Base-by-base conservation (phyloP, 2,888 invertebrate genomes). In the Microctonus aethiopoides region DNA sequence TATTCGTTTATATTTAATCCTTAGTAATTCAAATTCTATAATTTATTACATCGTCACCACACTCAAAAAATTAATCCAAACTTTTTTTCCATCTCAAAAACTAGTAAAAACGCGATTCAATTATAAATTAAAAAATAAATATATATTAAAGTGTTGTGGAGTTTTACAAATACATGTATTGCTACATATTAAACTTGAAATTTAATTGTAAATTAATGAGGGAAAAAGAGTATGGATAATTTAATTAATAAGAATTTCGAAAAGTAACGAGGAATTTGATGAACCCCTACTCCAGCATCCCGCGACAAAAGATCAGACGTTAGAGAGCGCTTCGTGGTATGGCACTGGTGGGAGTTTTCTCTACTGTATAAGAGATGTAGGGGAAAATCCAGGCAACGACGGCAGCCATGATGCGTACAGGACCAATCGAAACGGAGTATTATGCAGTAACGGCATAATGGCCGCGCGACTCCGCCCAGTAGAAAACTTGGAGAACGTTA, bases 391-490 rank as follows among this genome's bases (percentile, higher is more conserved):
- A 75, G 74, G 68, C 72, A 77, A n/a, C 74, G 70, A n/a, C 80
- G 80, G 80, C 85, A 71, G 86, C 86, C 86, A 86, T 86, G 84
- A 84, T 86, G 81, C 74, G 32, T 60, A 65, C 13, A 39, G 71
- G 69, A 69, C 86, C 84, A 86, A 86, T 86, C 76, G 78, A 71
- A 52, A 69, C 24, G 62, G 39, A 34, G 67, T 72, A 46, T 77
- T 72, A 64, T 56, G 73, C 79, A 74, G 83, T 84, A 82, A 79
- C 77, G 78, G 78, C 77, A 80, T 86, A 82, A 86, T 86, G 86
- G 86, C 86, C 79, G 86, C 85, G 77, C 75, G 79, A 80, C 79
- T 70, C 81, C 85, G 85, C 86, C 86, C 84, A 77, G 74, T 77
- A 78, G 79, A 79, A 80, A 80, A 80, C 77, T 76, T 69, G 75